Evolutionary conservation across 2,797 vertebrate species (phyloP).

Genomic region (Coluber constrictor): DNA sequence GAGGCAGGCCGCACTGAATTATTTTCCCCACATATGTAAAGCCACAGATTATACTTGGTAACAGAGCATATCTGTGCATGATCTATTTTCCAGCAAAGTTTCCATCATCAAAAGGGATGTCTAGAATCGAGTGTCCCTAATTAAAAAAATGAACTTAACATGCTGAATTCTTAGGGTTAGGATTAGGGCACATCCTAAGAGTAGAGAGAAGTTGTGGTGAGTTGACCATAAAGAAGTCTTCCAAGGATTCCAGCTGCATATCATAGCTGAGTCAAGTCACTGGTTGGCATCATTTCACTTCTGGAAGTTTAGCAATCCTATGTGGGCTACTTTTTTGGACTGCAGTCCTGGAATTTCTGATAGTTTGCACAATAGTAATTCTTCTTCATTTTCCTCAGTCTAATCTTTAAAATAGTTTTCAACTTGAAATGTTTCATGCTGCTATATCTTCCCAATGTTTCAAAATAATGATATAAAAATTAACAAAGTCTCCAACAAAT

Average conservation of each 20-base stretch:
- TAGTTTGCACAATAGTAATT: not conserved
- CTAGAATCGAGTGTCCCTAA: not conserved
- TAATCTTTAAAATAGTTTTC: conserved; percentile 66
- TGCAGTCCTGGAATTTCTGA: not conserved
- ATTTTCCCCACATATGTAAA: not conserved
- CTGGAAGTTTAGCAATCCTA: not conserved
- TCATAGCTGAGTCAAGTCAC: not conserved
- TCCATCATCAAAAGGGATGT: not conserved
- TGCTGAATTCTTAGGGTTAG: not conserved
- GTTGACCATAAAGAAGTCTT: not conserved
- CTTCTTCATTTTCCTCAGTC: conserved; percentile 23
- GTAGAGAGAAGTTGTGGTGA: not conserved
- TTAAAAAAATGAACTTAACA: not conserved
- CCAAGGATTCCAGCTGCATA: not conserved
- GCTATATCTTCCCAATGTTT: conserved; percentile 67
- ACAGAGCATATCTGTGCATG: not conserved
- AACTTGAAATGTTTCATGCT: conserved; percentile 44
- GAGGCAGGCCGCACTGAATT: not conserved
- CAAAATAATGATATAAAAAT: conserved; percentile 70
- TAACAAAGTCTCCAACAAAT: conserved; percentile 63
- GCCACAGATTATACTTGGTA: not conserved
- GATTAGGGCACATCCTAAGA: not conserved
- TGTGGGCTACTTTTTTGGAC: not conserved
- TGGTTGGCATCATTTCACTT: not conserved
- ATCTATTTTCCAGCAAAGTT: not conserved